phyloP scores from a whole-genome alignment of 2,113 vertebrate species.

The Nothocercus nigrocapillus region DNA sequence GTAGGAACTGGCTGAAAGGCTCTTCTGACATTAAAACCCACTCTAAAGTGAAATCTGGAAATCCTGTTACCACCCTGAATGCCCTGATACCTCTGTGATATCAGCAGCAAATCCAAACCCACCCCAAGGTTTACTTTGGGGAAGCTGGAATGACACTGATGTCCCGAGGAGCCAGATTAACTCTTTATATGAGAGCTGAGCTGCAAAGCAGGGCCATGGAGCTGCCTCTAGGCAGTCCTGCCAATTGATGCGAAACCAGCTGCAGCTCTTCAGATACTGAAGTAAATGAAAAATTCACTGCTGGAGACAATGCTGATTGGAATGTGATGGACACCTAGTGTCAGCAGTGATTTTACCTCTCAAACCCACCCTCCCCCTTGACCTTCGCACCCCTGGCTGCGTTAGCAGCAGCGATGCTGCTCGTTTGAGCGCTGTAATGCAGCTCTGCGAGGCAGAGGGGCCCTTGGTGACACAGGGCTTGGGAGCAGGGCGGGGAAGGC shows the following conservation, averaged over 20 bases:
- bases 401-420: fast-evolving
- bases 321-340: neutral
- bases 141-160: neutral
- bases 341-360: neutral
- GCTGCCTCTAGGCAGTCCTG: neutral
- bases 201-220: neutral
- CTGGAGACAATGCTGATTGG: neutral
- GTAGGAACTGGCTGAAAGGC: neutral
- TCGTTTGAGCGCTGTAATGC: fast-evolving
- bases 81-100: neutral
- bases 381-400: neutral
- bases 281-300: neutral
- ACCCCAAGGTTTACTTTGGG: neutral
- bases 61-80: neutral
- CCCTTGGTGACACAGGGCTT: fast-evolving
- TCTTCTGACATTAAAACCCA: neutral
- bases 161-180: neutral
- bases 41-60: neutral
- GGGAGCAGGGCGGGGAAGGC: neutral
- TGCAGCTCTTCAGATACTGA: neutral
- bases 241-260: neutral
- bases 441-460: fast-evolving
- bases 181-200: neutral
- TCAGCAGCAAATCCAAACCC: neutral
- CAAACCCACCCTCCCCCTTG: neutral